phyloP scores from a whole-genome alignment of 2,797 vertebrate species.

The Hylomyscus alleni region DNA sequence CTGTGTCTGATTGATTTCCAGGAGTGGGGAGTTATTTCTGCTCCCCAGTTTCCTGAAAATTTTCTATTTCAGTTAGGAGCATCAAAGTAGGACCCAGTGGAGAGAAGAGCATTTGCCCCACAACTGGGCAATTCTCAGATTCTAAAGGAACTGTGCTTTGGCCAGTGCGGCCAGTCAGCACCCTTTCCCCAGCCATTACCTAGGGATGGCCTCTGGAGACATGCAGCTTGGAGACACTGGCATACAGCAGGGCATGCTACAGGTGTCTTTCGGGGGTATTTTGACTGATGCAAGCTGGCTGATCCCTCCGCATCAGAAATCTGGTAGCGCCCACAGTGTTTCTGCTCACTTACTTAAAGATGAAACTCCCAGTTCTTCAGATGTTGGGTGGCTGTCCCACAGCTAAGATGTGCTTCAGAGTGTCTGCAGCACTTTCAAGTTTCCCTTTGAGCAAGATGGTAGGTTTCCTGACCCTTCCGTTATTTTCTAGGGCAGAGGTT shows the following conservation, averaged over 20 bases:
- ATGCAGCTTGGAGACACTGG: background rate
- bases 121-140: background rate
- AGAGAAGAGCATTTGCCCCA: background rate
- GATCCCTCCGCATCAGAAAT: background rate
- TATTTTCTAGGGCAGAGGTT: slow-evolving; percentile 70
- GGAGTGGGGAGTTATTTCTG: slow-evolving; percentile 3
- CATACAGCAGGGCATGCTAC: background rate
- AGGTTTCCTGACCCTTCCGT: slow-evolving; percentile 64
- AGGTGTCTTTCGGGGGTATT: background rate
- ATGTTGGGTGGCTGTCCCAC: background rate
- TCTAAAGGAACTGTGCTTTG: background rate
- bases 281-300: background rate
- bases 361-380: background rate
- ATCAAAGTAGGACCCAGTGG: background rate
- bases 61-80: background rate
- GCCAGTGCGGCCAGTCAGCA: background rate
- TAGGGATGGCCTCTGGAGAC: background rate
- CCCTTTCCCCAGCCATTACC: background rate
- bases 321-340: background rate
- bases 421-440: background rate
- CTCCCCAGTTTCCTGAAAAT: background rate
- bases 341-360: background rate
- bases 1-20: background rate
- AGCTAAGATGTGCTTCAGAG: background rate
- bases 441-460: slow-evolving; percentile 34